These are phyloP conservation scores for Agelastica alni DNA, from an alignment of 2,888 invertebrate genomes.

Conservation along the genomic window DNA sequence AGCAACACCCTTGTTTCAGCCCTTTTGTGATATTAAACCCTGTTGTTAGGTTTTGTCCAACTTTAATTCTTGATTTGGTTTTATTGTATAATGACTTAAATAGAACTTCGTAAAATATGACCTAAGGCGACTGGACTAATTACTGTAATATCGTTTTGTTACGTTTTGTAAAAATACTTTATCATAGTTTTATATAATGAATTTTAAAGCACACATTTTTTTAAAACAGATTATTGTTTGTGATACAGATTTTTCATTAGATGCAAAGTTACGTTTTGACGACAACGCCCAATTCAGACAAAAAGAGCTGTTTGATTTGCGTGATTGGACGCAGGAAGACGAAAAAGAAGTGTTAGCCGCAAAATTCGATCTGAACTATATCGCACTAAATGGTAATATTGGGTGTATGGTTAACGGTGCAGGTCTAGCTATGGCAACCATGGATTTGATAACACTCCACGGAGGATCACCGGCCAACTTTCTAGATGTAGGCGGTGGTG, in stretches of 20 bases:
- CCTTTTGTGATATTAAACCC: too few relatives aligned
- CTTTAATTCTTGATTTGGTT: too few relatives aligned
- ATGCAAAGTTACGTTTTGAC: constrained; percentile 94
- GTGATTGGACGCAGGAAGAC: constrained; percentile 92
- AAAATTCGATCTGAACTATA: constrained; percentile 89
- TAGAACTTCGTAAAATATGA: too few relatives aligned
- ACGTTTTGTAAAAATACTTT: too few relatives aligned
- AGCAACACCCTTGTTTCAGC: too few relatives aligned
- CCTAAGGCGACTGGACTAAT: too few relatives aligned
- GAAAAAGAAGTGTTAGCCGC: constrained; percentile 90
- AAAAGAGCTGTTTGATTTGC: constrained; percentile 78
- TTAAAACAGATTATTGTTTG: too few relatives aligned
- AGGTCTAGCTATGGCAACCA: constrained; percentile 96
- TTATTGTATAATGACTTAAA: too few relatives aligned
- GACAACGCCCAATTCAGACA: constrained; percentile 94
- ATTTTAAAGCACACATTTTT: too few relatives aligned
- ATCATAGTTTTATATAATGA: too few relatives aligned
- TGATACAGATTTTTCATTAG: constrained; percentile 72
- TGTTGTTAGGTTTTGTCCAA: too few relatives aligned
- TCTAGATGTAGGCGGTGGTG: constrained; percentile 95
- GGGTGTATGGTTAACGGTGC: constrained; percentile 97
- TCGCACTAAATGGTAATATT: constrained; percentile 90
- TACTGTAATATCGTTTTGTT: too few relatives aligned
- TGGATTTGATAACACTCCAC: constrained; percentile 96
- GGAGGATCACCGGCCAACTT: constrained; percentile 97